These are phyloP conservation scores for Megaustenia siamemsis DNA, from an alignment of 2,888 invertebrate species.

Conservation along the genomic window DNA sequence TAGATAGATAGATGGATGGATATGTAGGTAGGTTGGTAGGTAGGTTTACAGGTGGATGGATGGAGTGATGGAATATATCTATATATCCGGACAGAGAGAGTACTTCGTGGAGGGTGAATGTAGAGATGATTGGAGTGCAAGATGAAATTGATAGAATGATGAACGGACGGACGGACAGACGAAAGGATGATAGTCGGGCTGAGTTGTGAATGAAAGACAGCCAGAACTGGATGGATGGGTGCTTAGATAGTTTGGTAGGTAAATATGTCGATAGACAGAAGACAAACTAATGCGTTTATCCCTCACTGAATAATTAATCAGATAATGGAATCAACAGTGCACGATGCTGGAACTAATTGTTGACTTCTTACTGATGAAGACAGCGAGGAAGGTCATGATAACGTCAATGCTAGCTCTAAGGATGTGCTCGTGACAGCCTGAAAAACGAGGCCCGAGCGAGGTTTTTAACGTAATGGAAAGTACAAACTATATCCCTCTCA, in stretches of 20 bases:
- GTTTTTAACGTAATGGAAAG: conserved; percentile 20
- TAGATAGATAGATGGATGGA: conserved; percentile 11
- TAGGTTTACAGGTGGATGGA: neutral
- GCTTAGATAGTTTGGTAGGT: neutral
- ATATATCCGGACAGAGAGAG: too few relatives aligned
- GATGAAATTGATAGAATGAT: neutral
- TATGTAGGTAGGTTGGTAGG: conserved; percentile 27
- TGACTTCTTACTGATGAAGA: neutral
- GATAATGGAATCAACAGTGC: neutral
- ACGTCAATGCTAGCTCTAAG: neutral
- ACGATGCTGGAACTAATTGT: conserved; percentile 1
- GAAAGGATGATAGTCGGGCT: neutral
- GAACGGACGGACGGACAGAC: neutral
- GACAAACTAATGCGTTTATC: neutral
- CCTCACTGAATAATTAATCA: too few relatives aligned
- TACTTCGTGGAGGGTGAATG: too few relatives aligned
- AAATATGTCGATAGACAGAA: neutral
- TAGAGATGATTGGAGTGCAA: too few relatives aligned
- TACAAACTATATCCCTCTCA: neutral
- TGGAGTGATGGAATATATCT: neutral
- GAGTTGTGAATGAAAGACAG: neutral
- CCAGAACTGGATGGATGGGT: neutral
- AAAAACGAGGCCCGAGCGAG: neutral
- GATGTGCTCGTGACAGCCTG: neutral
- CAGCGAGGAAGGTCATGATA: neutral